Conservation (phyloP, 2,888 invertebrate genomes). For the Parnassius mnemosyne region DNA sequence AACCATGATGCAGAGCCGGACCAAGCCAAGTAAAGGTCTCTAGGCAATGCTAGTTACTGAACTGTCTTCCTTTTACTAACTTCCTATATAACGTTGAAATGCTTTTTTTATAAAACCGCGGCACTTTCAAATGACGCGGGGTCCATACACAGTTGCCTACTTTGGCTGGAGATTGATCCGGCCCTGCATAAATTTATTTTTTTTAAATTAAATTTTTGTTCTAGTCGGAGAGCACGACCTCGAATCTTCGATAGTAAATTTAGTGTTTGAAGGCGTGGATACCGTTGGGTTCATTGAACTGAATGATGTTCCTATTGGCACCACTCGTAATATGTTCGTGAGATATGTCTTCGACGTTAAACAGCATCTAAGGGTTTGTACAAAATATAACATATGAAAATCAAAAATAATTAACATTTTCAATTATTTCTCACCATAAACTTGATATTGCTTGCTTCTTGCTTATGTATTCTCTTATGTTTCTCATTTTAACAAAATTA, state of each 20-base stretch:
- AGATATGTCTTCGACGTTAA: conserved; percentile 87
- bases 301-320: conserved; percentile 84
- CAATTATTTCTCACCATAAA: not conserved
- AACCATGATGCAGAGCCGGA: too few species aligned
- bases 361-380: conserved; percentile 71
- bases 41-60: too few species aligned
- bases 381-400: not conserved
- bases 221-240: conserved; percentile 51
- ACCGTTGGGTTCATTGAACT: conserved; percentile 88
- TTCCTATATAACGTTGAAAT: too few species aligned
- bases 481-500: too few species aligned
- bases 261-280: conserved; percentile 93
- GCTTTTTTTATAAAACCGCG: too few species aligned
- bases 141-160: too few species aligned
- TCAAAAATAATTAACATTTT: not conserved
- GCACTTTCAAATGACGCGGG: too few species aligned
- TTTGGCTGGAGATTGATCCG: too few species aligned
- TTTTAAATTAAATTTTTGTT: conserved; percentile 31
- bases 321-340: conserved; percentile 91
- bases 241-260: conserved; percentile 42
- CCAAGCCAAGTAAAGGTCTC: too few species aligned
- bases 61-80: too few species aligned
- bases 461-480: too few species aligned
- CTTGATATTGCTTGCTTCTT: too few species aligned
- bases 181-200: not conserved